phyloP scores from a whole-genome alignment of 2,888 invertebrate species.

The Criorhina ranunculi region DNA sequence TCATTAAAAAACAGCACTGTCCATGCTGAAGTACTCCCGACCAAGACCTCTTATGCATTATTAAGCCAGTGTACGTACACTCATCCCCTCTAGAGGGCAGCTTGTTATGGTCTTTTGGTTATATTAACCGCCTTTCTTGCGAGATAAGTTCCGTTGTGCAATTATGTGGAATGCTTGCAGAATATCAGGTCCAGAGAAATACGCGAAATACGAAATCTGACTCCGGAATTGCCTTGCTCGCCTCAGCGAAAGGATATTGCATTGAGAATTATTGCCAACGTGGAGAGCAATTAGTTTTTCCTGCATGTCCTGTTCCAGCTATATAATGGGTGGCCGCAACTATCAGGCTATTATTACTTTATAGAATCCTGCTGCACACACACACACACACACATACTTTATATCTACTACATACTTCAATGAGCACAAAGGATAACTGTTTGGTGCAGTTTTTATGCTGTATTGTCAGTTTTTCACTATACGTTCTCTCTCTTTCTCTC shows the following conservation, averaged over 20 bases:
- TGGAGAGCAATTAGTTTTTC: slow-evolving; percentile 60
- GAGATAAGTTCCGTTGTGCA: slow-evolving; percentile 48
- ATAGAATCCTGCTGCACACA: not conserved
- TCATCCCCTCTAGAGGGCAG: slow-evolving; percentile 21
- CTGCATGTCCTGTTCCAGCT: slow-evolving; percentile 59
- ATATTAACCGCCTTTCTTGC: slow-evolving; percentile 46
- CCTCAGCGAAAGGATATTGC: slow-evolving; percentile 43
- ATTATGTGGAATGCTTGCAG: slow-evolving; percentile 56
- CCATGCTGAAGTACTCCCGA: not conserved
- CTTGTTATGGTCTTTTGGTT: slow-evolving; percentile 47
- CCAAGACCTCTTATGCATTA: slow-evolving; percentile 17
- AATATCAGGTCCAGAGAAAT: slow-evolving; percentile 46
- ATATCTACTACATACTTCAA: slow-evolving; percentile 41
- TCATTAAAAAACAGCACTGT: slow-evolving; percentile 54
- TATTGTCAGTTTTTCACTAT: slow-evolving; percentile 26
- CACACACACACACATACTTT: not conserved
- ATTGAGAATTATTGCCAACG: slow-evolving; percentile 57
- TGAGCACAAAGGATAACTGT: slow-evolving; percentile 46
- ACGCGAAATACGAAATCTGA: slow-evolving; percentile 39
- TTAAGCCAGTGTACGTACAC: slow-evolving; percentile 9
- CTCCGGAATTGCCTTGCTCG: slow-evolving; percentile 7
- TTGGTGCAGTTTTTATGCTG: slow-evolving; percentile 49
- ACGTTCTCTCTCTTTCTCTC: not conserved
- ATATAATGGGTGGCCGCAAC: slow-evolving; percentile 32
- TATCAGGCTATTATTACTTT: slow-evolving; percentile 48